Evolutionary conservation across 2,888 invertebrate genomes (phyloP), one percentile per base, ranked within the genome.

Genomic region (Notocelia uddmanniana): DNA sequence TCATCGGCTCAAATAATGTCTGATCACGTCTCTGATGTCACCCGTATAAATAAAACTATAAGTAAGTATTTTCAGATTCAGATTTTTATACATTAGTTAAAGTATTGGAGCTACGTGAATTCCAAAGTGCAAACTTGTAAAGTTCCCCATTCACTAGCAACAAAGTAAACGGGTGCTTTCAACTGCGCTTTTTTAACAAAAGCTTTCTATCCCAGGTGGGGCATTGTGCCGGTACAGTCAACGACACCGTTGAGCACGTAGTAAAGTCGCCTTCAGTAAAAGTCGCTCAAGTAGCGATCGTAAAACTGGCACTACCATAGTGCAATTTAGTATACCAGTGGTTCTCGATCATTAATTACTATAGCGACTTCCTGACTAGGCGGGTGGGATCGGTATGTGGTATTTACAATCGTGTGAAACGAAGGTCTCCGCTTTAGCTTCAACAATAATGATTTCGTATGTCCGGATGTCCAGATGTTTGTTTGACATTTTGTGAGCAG

Each of bases 121-220:
- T 11, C 13, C 48, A n/a, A 21, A 37, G 34, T 64, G 52, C 34
- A 34, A 21, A 21, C 52, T 21, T 34, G 6, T 21, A 50, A 63
- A 50, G 50, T 54, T 34, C 37, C 13, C 37, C 21, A 15, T 54
- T 52, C 54, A 37, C 18, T 9, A 5, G 34, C 15, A 10, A 58
- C 15, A 64, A 69, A 63, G 50, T 26, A 18, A 57, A 48, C 58
- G 34, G 37, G 37, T 11, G 48, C 31, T 69, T 69, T 48, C 31
- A 62, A 15, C 31, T n/a, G 45, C 48, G 63, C 50, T 50, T 71
- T 71, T 71, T 21, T 54, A 71, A 71, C 66, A 66, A 66, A 70
- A 54, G 52, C 64, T 37, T 66, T 58, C 64, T 55, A 48, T 48
- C 52, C 52, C 26, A 45, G 31, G 59, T 59, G 48, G 9, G 45